Conservation (phyloP, 2,888 invertebrate species). For the Lepidocyrtoides sp. region DNA sequence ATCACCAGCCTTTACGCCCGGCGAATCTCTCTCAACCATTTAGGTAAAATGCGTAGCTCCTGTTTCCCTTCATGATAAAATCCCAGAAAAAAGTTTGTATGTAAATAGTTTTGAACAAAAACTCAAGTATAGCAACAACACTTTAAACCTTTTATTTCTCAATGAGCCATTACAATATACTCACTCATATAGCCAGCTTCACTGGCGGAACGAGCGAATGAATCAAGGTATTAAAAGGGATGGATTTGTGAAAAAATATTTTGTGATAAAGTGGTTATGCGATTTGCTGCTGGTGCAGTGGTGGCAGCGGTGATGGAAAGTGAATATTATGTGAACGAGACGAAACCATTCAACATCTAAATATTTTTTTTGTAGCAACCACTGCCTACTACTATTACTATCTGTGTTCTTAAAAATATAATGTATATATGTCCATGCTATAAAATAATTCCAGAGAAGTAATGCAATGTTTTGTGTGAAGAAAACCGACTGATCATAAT, state of each 20-base stretch:
- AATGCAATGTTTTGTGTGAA: not conserved
- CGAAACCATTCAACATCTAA: not conserved
- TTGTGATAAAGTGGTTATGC: not conserved
- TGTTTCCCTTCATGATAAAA: conserved; percentile 58
- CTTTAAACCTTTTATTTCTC: conserved; percentile 53
- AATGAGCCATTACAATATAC: conserved; percentile 68
- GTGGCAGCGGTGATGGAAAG: not conserved
- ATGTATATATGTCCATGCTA: not conserved
- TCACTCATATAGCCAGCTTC: not conserved
- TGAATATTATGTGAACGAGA: no score
- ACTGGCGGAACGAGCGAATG: not conserved
- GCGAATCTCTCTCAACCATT: conserved; percentile 58
- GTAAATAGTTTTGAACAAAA: conserved; percentile 12
- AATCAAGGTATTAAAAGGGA: conserved; percentile 1
- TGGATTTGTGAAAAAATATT: not conserved
- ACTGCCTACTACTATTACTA: no score
- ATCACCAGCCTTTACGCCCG: conserved; percentile 52
- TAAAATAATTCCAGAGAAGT: not conserved
- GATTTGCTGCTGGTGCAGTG: not conserved
- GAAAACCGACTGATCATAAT: conserved; percentile 3
- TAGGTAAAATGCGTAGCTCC: conserved; percentile 77
- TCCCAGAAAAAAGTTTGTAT: conserved; percentile 42
- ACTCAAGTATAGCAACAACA: no score
- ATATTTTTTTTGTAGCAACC: not conserved
- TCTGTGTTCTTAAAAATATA: no score